Conservation (phyloP, 2,888 invertebrate species). For the Pimpla rufipes region DNA sequence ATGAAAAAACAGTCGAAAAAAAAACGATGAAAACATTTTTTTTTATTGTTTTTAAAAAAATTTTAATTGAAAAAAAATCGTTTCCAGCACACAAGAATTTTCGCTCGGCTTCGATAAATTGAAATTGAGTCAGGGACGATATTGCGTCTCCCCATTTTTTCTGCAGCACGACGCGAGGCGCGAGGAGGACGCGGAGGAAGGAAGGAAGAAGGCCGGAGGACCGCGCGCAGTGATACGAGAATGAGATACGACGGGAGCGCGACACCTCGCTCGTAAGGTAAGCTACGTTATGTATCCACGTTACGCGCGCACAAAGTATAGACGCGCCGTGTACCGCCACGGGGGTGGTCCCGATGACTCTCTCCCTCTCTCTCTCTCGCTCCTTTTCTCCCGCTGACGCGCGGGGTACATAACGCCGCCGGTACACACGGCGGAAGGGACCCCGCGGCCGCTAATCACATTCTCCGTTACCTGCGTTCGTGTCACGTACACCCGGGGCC, state of each 20-base stretch:
- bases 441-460: slow-evolving; percentile 76
- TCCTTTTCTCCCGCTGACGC: slow-evolving; percentile 56
- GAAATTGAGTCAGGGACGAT: slow-evolving; percentile 3
- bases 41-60: too few relatives aligned
- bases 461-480: slow-evolving; percentile 72
- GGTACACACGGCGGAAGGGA: slow-evolving; percentile 34
- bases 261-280: slow-evolving; percentile 77
- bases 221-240: slow-evolving; percentile 72
- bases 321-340: slow-evolving; percentile 69
- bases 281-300: slow-evolving; percentile 77
- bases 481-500: slow-evolving; percentile 50
- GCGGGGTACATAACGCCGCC: slow-evolving; percentile 14
- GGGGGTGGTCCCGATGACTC: slow-evolving; percentile 77
- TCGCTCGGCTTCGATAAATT: neutral
- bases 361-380: slow-evolving; percentile 33
- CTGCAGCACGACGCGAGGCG: slow-evolving; percentile 31
- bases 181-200: slow-evolving; percentile 37
- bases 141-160: slow-evolving; percentile 54
- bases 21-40: too few relatives aligned
- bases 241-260: slow-evolving; percentile 79
- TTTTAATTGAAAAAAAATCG: too few relatives aligned
- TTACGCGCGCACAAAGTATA: slow-evolving; percentile 60
- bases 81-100: too few relatives aligned
- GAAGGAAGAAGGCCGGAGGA: slow-evolving; percentile 58
- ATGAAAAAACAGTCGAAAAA: too few relatives aligned